phyloP scores from a whole-genome alignment of 2,113 vertebrate genomes.

The Mesoclemmys tuberculata region DNA sequence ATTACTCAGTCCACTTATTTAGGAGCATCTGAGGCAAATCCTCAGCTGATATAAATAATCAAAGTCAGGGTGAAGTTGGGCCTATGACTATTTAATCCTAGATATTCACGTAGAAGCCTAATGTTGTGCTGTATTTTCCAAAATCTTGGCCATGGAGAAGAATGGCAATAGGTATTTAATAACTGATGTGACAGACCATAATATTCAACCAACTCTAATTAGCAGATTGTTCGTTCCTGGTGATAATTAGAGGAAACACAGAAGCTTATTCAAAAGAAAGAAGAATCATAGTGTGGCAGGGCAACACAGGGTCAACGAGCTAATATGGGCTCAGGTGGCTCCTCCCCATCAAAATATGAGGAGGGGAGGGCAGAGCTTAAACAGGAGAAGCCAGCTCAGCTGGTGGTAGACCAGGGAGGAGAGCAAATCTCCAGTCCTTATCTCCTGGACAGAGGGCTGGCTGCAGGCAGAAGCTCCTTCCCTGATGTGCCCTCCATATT shows the following conservation, averaged over 20 bases:
- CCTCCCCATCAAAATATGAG: background rate
- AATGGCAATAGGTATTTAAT: constrained; percentile 19
- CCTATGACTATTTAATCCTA: background rate
- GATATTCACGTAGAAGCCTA: background rate
- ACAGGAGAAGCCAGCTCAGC: background rate
- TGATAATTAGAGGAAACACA: constrained; percentile 15
- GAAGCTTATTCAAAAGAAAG: background rate
- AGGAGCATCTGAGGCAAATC: background rate
- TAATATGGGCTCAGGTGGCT: background rate
- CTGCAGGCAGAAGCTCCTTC: too few species aligned
- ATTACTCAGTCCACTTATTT: rapidly evolving
- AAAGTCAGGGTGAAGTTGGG: background rate
- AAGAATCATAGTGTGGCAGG: background rate
- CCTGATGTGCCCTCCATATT: background rate
- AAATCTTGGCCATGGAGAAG: background rate
- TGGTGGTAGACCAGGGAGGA: background rate
- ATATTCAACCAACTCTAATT: constrained; percentile 1
- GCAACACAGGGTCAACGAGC: background rate
- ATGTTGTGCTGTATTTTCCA: background rate
- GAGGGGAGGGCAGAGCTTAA: background rate
- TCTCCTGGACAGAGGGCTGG: background rate
- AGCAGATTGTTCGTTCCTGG: constrained; percentile 7
- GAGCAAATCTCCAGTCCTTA: background rate
- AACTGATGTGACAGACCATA: constrained; percentile 16
- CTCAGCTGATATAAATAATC: background rate